A percentile compares a stretch with the other conserved stretches of the same genome.
Evolutionary conservation across 1,140 invertebrate species (phyloP).

Genomic region (Caenorhabditis tropicalis): DNA sequence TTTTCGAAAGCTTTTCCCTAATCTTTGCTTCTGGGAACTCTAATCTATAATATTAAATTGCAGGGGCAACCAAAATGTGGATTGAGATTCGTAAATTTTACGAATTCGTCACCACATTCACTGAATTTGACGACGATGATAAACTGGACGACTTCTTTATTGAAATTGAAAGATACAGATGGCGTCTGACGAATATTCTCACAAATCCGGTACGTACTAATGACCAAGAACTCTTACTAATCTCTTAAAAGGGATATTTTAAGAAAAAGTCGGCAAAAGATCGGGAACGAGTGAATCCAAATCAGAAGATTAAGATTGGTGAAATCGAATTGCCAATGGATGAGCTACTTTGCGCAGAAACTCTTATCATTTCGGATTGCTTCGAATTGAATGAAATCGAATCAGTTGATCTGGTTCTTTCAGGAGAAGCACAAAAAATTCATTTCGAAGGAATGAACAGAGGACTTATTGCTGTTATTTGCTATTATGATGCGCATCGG

Average conservation of each 20-base stretch:
- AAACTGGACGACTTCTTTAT: background rate
- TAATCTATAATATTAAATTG: too few species aligned
- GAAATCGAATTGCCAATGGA: background rate
- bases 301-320: background rate
- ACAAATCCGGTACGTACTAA: background rate
- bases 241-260: background rate
- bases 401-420: conserved; percentile 36
- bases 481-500: conserved; percentile 55
- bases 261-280: background rate
- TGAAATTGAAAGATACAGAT: background rate
- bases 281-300: background rate
- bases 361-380: conserved; percentile 28
- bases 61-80: background rate
- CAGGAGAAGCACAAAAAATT: conserved; percentile 45
- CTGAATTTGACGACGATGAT: background rate
- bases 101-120: conserved; percentile 1
- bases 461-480: conserved; percentile 53
- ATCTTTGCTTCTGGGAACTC: too few species aligned
- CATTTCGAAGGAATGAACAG: conserved; percentile 33
- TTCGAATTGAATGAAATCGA: conserved; percentile 45
- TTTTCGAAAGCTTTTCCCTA: too few species aligned
- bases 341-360: background rate
- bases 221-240: background rate
- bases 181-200: conserved; percentile 8
- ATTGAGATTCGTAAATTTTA: conserved; percentile 30